Conservation (phyloP, 2,888 invertebrate genomes). For the Pterostichus niger region DNA sequence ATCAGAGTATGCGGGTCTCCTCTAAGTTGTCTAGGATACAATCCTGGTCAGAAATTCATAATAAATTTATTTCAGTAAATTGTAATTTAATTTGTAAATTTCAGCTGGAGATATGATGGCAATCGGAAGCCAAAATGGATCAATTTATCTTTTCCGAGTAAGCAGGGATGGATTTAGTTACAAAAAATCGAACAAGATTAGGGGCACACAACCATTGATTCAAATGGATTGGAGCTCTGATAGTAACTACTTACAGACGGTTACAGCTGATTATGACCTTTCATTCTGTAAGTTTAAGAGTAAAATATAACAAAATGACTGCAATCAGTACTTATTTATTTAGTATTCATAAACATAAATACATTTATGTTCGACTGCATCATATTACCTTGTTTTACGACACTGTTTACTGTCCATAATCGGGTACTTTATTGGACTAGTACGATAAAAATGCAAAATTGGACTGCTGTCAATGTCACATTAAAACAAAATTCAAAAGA, state of each 20-base stretch:
- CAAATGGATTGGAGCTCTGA: constrained; percentile 96
- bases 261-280: constrained; percentile 93
- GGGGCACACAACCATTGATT: constrained; percentile 90
- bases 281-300: constrained; percentile 86
- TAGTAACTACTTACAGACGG: constrained; percentile 91
- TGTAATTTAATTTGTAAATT: constrained; percentile 69
- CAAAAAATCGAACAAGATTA: constrained; percentile 92
- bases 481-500: too few species aligned
- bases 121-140: constrained; percentile 94
- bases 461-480: too few species aligned
- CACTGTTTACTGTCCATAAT: too few species aligned
- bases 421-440: too few species aligned
- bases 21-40: constrained; percentile 91
- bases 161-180: constrained; percentile 94
- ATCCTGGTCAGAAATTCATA: constrained; percentile 83
- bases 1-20: constrained; percentile 93
- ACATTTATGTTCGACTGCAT: too few species aligned
- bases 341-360: too few species aligned
- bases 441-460: too few species aligned
- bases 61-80: not conserved
- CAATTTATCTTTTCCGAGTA: constrained; percentile 89
- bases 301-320: too few species aligned
- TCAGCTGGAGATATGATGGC: constrained; percentile 92
- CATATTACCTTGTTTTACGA: too few species aligned
- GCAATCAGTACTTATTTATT: too few species aligned